phyloP scores from a whole-genome alignment of 2,113 vertebrate genomes.

The Dolichotis patagonum region DNA sequence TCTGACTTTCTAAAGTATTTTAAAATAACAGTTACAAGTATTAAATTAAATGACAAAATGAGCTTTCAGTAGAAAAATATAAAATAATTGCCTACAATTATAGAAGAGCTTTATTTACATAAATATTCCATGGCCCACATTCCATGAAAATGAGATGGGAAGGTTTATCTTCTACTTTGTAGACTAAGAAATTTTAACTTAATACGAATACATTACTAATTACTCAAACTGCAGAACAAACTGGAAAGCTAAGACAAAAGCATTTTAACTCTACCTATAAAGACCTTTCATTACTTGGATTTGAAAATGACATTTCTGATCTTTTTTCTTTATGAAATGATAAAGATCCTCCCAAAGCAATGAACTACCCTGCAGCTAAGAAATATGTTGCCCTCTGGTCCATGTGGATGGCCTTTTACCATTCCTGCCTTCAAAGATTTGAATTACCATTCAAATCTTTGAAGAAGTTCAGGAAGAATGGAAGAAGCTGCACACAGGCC shows the following conservation, averaged over 20 bases:
- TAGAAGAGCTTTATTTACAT: neutral
- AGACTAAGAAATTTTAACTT: neutral
- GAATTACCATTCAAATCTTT: neutral
- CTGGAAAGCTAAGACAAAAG: neutral
- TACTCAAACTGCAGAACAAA: neutral
- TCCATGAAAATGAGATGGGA: neutral
- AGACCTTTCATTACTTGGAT: neutral
- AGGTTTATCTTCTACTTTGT: neutral
- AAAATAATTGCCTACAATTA: neutral
- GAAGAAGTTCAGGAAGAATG: neutral
- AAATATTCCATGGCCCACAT: neutral
- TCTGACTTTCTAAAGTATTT: neutral
- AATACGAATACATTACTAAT: slow-evolving; percentile 23
- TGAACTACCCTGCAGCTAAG: neutral
- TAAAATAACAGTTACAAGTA: slow-evolving; percentile 27
- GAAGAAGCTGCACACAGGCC: neutral
- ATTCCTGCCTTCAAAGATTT: neutral
- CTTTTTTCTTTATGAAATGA: neutral
- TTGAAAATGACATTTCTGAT: slow-evolving; percentile 28
- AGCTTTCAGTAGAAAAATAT: neutral
- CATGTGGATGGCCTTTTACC: neutral
- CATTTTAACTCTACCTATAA: neutral
- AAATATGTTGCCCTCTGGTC: neutral
- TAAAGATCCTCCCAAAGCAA: slow-evolving; percentile 3
- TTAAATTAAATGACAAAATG: neutral